Evolutionary conservation across 2,888 invertebrate genomes (phyloP), one percentile per base, ranked within the genome.

Genomic region (Pheosia tremula): DNA sequence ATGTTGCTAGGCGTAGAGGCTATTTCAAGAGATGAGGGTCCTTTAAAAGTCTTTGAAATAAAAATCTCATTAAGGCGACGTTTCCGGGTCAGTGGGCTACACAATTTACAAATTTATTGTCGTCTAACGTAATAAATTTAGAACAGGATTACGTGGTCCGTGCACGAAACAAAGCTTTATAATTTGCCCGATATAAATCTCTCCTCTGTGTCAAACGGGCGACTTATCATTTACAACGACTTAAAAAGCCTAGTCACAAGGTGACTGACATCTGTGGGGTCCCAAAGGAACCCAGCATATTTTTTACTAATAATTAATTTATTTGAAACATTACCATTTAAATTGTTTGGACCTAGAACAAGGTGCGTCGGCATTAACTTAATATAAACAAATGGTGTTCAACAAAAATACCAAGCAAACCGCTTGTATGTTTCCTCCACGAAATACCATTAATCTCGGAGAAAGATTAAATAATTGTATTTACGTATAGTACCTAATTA

Each of bases 21-120:
- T 68, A 75, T 74, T 73, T 77, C 68, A 69, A 71, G 72, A 79
- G 74, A 76, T 72, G 79, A 77, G 80, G 80, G 81, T 79, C 80
- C 79, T 81, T 77, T 68, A 76, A 78, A 80, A 79, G 77, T 81
- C 82, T 81, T 81, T 82, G 81, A 84, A 85, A 86, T 78, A 84
- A 85, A 85, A 85, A 82, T 83, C 85, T 88, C 85, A 86, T 86
- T 84, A 87, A 85, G 79, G 81, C 85, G 82, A 79, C 83, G 81
- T 88, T 90, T 90, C 90, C 90, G 90, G 90, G 88, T 91, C 87
- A 88, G 83, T 79, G 83, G 84, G 82, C 84, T 85, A 86, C 84
- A 85, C 86, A 90, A 90, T 88, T 87, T 83, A 89, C 90, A 85
- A 90, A 93, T 93, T 92, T 92, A 93, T 89, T 84, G 90, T 86